Evolutionary conservation across 2,797 vertebrate species (phyloP).

Genomic region (Diplodus puntazzo): DNA sequence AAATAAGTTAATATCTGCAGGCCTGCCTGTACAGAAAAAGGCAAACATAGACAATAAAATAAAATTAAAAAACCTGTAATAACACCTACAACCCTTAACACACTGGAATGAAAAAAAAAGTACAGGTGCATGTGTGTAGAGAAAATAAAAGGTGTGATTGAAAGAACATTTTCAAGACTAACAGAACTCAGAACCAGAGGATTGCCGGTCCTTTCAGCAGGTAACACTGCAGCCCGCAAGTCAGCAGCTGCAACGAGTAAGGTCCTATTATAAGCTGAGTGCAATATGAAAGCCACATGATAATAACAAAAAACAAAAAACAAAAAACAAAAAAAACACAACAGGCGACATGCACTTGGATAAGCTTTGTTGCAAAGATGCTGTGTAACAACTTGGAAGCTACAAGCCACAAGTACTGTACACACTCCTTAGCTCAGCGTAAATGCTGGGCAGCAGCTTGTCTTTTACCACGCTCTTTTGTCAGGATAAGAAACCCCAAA

Average conservation of each 20-base stretch:
- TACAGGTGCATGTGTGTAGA: constrained; percentile 46
- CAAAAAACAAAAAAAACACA: background rate
- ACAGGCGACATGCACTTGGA: constrained; percentile 46
- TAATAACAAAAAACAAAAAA: background rate
- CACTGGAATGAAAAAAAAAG: constrained; percentile 75
- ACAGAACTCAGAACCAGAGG: constrained; percentile 16
- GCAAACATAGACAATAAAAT: constrained; percentile 61
- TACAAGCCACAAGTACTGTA: constrained; percentile 49
- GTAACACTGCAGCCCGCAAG: constrained; percentile 19
- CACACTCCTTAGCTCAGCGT: constrained; percentile 39
- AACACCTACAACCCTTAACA: constrained; percentile 54
- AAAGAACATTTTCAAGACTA: constrained; percentile 27
- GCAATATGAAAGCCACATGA: constrained; percentile 63
- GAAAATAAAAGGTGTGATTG: constrained; percentile 31
- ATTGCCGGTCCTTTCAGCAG: constrained; percentile 51
- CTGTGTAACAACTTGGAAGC: constrained; percentile 25
- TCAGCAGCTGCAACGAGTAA: constrained; percentile 33
- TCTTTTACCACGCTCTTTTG: constrained; percentile 17
- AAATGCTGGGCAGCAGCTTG: constrained; percentile 31
- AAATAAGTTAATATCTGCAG: constrained; percentile 86
- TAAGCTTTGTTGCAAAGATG: constrained; percentile 31
- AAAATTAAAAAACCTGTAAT: constrained; percentile 46
- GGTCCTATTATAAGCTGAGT: constrained; percentile 40
- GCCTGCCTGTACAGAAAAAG: constrained; percentile 88
- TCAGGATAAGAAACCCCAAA: background rate